Conservation (phyloP, 2,113 vertebrate species). For the Solenodon paradoxus region DNA sequence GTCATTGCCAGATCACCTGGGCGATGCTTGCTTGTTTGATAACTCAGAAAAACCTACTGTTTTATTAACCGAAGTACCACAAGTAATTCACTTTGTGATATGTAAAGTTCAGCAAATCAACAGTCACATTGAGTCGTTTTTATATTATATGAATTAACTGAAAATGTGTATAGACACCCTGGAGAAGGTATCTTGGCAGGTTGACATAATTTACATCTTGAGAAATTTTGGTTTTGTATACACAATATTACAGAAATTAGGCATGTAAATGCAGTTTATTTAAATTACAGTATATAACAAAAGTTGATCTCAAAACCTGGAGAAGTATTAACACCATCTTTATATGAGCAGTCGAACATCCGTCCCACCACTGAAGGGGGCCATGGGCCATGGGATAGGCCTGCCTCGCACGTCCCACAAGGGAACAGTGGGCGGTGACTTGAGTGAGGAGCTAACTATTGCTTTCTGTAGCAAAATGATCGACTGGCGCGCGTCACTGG, state of each 20-base stretch:
- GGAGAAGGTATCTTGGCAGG: slow-evolving; percentile 85
- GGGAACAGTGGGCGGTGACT: slow-evolving; percentile 57
- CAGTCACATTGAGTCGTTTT: slow-evolving; percentile 86
- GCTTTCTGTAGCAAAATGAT: slow-evolving; percentile 76
- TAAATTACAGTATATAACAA: slow-evolving; percentile 90
- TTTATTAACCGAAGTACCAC: slow-evolving; percentile 89
- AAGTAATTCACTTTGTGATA: slow-evolving; percentile 86
- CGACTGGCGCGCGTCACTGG: slow-evolving; percentile 53
- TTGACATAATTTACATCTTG: slow-evolving; percentile 89
- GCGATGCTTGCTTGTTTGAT: slow-evolving; percentile 80
- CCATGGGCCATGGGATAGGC: slow-evolving; percentile 77
- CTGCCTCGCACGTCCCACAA: slow-evolving; percentile 65
- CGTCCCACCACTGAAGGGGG: slow-evolving; percentile 75
- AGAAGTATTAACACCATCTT: slow-evolving; percentile 73
- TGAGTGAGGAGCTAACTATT: slow-evolving; percentile 82
- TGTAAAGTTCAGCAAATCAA: slow-evolving; percentile 84
- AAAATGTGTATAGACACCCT: slow-evolving; percentile 82
- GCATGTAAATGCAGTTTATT: slow-evolving; percentile 86
- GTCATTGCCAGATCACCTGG: slow-evolving; percentile 84
- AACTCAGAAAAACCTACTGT: slow-evolving; percentile 82
- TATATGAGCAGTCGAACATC: slow-evolving; percentile 75
- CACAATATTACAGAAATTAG: slow-evolving; percentile 90
- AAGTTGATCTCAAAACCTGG: slow-evolving; percentile 87
- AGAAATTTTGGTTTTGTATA: slow-evolving; percentile 87
- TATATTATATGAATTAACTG: slow-evolving; percentile 84